Conservation (phyloP, 2,888 invertebrate genomes). For the Yponomeuta cagnagella region DNA sequence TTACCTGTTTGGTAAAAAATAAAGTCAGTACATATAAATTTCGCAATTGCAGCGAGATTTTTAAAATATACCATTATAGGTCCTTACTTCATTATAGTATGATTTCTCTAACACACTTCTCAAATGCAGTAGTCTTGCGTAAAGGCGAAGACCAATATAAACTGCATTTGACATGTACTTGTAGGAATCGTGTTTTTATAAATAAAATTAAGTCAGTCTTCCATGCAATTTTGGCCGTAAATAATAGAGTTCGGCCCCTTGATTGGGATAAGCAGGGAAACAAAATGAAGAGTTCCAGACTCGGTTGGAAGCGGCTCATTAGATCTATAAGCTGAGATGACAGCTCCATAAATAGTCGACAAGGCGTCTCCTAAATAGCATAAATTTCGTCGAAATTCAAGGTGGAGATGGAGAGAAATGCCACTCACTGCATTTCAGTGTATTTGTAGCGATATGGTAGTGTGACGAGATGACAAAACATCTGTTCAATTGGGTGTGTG, state of each 20-base stretch:
- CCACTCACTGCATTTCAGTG: constrained; percentile 16
- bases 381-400: constrained; percentile 43
- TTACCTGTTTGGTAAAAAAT: too few species aligned
- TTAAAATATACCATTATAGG: too few species aligned
- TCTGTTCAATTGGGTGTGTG: constrained; percentile 48
- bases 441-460: constrained; percentile 38
- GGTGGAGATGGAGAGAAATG: constrained; percentile 40
- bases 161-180: too few species aligned
- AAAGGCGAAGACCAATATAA: too few species aligned
- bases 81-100: too few species aligned
- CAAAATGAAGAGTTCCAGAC: constrained; percentile 57
- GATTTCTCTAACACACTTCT: too few species aligned
- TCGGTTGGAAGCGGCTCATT: constrained; percentile 70
- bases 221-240: too few species aligned
- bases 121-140: too few species aligned
- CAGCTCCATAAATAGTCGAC: constrained; percentile 64
- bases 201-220: not conserved
- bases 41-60: too few species aligned
- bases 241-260: constrained; percentile 25
- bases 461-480: constrained; percentile 59
- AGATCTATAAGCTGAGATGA: constrained; percentile 66
- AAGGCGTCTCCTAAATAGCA: constrained; percentile 41
- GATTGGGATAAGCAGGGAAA: constrained; percentile 58
- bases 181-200: not conserved
- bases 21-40: too few species aligned